Evolutionary conservation across 2,888 invertebrate species (phyloP).

Genomic region (Pachycephus smyrnensis): DNA sequence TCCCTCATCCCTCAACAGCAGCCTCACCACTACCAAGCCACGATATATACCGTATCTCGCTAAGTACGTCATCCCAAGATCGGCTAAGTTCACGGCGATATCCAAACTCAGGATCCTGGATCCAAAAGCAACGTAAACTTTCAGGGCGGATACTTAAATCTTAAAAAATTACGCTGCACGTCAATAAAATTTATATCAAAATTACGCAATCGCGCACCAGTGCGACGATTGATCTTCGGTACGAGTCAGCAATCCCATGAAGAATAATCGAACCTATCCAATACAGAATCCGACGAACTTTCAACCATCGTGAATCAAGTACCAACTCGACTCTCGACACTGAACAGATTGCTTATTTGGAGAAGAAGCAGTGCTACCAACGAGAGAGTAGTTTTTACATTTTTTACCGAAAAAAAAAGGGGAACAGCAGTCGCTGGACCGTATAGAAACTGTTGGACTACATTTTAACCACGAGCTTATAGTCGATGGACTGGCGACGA

Average conservation of each 20-base stretch:
- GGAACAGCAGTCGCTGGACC: neutral
- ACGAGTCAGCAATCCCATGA: slow-evolving; percentile 20
- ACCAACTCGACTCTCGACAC: neutral
- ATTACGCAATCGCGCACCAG: neutral
- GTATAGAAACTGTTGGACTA: neutral
- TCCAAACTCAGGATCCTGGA: neutral
- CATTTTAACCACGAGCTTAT: neutral
- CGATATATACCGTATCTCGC: neutral
- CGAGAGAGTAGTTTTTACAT: neutral
- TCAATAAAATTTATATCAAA: neutral
- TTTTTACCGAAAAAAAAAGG: neutral
- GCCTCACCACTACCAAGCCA: neutral
- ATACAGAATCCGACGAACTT: neutral
- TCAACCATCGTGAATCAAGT: neutral
- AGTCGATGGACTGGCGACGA: neutral
- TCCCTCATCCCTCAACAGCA: neutral
- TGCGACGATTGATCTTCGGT: slow-evolving; percentile 6
- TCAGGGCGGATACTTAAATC: neutral
- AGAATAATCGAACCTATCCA: slow-evolving; percentile 29
- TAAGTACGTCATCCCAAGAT: neutral
- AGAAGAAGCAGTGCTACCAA: neutral
- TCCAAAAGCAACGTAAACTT: neutral
- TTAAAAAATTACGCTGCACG: neutral
- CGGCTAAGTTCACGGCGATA: neutral
- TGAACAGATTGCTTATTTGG: slow-evolving; percentile 3